These are phyloP conservation scores for Lucilia sericata DNA, from an alignment of 1,140 invertebrate genomes.

Conservation along the genomic window DNA sequence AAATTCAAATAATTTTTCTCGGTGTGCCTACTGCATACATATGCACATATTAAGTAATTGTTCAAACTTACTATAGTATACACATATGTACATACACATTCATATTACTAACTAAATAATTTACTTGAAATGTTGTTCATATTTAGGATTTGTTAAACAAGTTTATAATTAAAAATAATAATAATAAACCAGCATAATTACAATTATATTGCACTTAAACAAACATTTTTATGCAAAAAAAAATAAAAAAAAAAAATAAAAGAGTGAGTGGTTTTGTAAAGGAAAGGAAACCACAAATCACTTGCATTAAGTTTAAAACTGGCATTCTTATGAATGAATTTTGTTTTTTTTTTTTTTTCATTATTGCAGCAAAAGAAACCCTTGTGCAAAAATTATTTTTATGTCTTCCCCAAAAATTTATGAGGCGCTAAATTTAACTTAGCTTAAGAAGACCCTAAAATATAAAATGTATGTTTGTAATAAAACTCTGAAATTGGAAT, in stretches of 20 bases:
- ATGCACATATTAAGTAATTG: too few relatives aligned
- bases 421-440: not conserved
- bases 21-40: too few relatives aligned
- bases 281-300: constrained; percentile 14
- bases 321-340: not conserved
- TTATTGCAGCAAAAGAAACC: too few relatives aligned
- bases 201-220: not conserved
- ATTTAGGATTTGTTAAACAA: not conserved
- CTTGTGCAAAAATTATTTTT: too few relatives aligned
- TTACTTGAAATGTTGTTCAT: not conserved
- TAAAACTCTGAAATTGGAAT: too few relatives aligned
- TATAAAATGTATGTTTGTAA: too few relatives aligned
- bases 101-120: not conserved
- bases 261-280: not conserved
- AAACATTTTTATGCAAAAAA: too few relatives aligned
- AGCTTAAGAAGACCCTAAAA: too few relatives aligned
- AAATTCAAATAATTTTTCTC: too few relatives aligned
- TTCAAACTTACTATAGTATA: too few relatives aligned
- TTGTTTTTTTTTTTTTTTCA: not conserved
- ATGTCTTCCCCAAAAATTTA: not conserved
- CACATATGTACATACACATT: too few relatives aligned
- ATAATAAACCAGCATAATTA: not conserved
- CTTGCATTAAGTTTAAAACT: not conserved
- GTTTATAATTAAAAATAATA: constrained; percentile 1
- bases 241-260: not conserved